Evolutionary conservation across 2,113 vertebrate genomes (phyloP), one percentile per base, ranked within the genome.

Genomic region (Crocuta crocuta): DNA sequence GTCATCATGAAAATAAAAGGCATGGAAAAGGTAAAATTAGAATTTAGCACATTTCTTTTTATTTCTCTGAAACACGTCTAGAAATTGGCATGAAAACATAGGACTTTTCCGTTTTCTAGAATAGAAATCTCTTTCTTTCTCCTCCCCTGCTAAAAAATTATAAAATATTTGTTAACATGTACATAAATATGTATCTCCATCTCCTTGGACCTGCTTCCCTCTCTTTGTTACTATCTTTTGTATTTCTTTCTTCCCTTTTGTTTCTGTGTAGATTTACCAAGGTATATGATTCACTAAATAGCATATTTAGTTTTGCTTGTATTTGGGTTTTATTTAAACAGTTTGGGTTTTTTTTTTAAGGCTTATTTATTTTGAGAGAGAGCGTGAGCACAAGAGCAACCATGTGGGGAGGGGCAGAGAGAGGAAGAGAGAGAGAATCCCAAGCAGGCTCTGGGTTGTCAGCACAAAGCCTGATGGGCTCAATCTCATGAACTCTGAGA

Each of bases 1-100:
- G 80, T 92, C 92, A 58, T 71, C 86, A 65, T 96, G 88, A 97
- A 96, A 96, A 85, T 97, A 84, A 97, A 79, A 70, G 53, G 82
- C 35, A 55, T 76, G 66, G 48, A 85, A 96, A 96, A 97, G 98
- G 97, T 98, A 98, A 98, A 94, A 88, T 70, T 74, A 74, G 16
- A 74, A 61, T 78, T 83, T 94, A 90, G 66, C 17, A 35, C 17
- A 23, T 89, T 94, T 89, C 1, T 76, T 92, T 85, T 74, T 76
- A 68, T n/a, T 53, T 39, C 16, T 82, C 17, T 95, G 15, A 96
- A 89, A 35, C 33, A 50, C 76, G 50, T 95, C 63, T 86, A 85
- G 65, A 93, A 85, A 33, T 91, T 70, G 68, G 9, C 31, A 65
- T 88, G 74, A n/a, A 39, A 81, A 53, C 33, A 66, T 89, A n/a